Conservation (phyloP, 2,888 invertebrate genomes). For the Lutraria lutraria region DNA sequence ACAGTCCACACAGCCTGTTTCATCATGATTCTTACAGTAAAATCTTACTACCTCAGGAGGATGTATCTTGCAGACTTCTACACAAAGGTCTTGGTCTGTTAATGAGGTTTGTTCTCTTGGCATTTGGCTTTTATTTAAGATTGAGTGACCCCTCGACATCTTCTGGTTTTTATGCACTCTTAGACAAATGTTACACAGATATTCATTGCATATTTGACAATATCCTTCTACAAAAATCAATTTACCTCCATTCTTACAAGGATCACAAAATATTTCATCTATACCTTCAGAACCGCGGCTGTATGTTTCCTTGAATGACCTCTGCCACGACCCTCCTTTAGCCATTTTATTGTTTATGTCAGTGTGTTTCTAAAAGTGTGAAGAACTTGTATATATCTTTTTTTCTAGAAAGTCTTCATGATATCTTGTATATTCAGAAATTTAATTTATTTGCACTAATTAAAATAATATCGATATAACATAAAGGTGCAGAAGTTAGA, state of each 20-base stretch:
- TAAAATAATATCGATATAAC: no score
- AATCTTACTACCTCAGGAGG: background rate
- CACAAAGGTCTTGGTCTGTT: background rate
- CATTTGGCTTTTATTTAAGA: background rate
- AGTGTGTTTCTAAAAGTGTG: no score
- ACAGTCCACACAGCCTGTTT: conserved; percentile 16
- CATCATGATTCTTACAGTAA: conserved; percentile 5
- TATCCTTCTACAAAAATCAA: background rate
- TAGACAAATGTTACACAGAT: background rate
- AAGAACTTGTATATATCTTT: no score
- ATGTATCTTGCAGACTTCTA: background rate
- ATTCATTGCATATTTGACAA: background rate
- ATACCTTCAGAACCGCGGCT: background rate
- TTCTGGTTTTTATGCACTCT: conserved; percentile 10
- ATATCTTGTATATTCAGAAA: no score
- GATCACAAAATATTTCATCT: conserved; percentile 10
- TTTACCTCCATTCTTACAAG: background rate
- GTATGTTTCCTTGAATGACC: background rate
- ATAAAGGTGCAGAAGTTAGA: no score
- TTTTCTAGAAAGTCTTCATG: no score
- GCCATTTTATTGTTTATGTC: no score
- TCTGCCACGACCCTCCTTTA: background rate
- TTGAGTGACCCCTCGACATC: background rate
- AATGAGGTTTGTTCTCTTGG: background rate
- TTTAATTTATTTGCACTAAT: no score